phyloP scores from a whole-genome alignment of 2,888 invertebrate genomes.

The Pegoplata infirma region DNA sequence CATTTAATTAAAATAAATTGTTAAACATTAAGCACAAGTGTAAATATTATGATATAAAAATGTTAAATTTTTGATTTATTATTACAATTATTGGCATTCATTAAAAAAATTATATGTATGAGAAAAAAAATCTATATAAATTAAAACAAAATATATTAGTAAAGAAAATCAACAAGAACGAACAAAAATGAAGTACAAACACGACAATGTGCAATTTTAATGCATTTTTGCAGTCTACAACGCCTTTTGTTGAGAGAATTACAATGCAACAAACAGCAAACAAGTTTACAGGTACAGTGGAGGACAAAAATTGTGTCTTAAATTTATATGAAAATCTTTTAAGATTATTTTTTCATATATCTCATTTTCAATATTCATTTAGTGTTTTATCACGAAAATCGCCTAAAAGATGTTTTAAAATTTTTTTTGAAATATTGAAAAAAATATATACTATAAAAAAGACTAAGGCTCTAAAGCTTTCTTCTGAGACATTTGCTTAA shows the following conservation, averaged over 20 bases:
- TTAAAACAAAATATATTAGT: conserved; percentile 18
- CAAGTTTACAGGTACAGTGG: conserved; percentile 65
- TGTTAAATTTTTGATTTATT: conserved; percentile 71
- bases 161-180: conserved; percentile 26
- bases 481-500: too few relatives aligned
- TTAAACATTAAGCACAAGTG: conserved; percentile 62
- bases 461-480: too few relatives aligned
- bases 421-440: too few relatives aligned
- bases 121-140: not conserved
- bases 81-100: conserved; percentile 67
- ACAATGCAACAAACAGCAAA: conserved; percentile 20
- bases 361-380: too few relatives aligned
- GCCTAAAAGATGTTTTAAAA: too few relatives aligned
- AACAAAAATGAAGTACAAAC: conserved; percentile 20
- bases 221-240: conserved; percentile 54
- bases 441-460: too few relatives aligned
- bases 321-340: too few relatives aligned
- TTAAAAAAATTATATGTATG: conserved; percentile 19
- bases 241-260: conserved; percentile 52
- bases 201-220: conserved; percentile 57
- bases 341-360: too few relatives aligned
- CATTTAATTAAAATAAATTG: conserved; percentile 60
- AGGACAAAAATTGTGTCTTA: not conserved
- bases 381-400: too few relatives aligned
- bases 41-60: conserved; percentile 71